Conservation (phyloP, 2,113 vertebrate genomes). For the Limanda limanda region DNA sequence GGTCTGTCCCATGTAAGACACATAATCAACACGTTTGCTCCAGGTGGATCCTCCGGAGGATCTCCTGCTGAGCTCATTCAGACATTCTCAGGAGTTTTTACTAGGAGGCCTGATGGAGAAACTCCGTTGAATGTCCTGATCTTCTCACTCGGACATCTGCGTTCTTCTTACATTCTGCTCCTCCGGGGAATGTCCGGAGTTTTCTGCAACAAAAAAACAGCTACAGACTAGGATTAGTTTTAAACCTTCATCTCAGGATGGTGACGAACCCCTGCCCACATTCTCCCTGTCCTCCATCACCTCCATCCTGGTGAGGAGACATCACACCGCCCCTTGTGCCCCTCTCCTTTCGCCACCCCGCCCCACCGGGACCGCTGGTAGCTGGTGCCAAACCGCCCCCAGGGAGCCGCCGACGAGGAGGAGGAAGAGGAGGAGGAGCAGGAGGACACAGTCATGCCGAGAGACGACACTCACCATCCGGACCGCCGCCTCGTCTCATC, state of each 20-base stretch:
- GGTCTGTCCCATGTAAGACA: too few relatives aligned
- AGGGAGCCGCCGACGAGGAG: neutral
- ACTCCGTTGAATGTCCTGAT: too few relatives aligned
- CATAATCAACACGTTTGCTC: too few relatives aligned
- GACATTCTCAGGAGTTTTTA: too few relatives aligned
- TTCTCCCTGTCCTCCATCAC: neutral
- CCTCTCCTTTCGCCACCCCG: conserved; percentile 14
- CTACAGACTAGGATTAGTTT: neutral
- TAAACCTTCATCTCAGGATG: conserved; percentile 11
- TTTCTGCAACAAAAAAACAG: too few relatives aligned
- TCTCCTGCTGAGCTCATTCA: too few relatives aligned
- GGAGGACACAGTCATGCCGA: conserved; percentile 52
- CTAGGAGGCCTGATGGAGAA: too few relatives aligned
- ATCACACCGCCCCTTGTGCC: conserved; percentile 10
- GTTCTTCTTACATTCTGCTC: too few relatives aligned
- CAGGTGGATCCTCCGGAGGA: too few relatives aligned
- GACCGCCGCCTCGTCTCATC: conserved; percentile 43
- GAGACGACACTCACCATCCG: conserved; percentile 43
- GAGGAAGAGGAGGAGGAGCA: neutral
- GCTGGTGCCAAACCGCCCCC: conserved; percentile 40
- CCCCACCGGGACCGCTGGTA: conserved; percentile 52
- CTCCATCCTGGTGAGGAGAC: conserved; percentile 18
- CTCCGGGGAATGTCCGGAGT: neutral
- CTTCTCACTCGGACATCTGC: too few relatives aligned
- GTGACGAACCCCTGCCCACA: neutral